These are phyloP conservation scores for Calephelis perditalis DNA, from an alignment of 2,888 invertebrate genomes.

Conservation along the genomic window DNA sequence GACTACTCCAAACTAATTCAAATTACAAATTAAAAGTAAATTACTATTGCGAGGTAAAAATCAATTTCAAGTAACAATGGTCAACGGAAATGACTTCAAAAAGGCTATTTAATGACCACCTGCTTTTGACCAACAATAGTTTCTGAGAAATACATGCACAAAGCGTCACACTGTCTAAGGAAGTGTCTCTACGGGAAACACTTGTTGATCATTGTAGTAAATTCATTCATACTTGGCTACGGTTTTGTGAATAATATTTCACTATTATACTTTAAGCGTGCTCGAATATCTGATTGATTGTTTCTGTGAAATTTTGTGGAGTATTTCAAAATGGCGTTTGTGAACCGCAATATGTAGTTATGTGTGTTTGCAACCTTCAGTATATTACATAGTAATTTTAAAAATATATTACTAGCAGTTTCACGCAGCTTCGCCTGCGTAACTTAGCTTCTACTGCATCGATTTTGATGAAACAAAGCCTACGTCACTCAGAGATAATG, in stretches of 20 bases:
- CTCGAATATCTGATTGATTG: conserved; percentile 6
- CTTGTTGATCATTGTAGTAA: conserved; percentile 34
- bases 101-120: conserved; percentile 66
- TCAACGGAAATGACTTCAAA: conserved; percentile 58
- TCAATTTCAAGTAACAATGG: conserved; percentile 6
- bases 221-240: conserved; percentile 3
- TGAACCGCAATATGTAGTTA: neutral
- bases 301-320: conserved; percentile 2
- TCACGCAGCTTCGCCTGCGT: too few species aligned
- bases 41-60: conserved; percentile 1
- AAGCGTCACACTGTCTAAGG: conserved; percentile 29
- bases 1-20: neutral
- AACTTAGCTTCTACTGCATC: too few species aligned
- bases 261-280: conserved; percentile 6
- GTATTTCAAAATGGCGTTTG: neutral
- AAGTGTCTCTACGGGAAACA: conserved; percentile 36
- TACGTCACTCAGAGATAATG: too few species aligned
- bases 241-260: conserved; percentile 6
- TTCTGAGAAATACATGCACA: conserved; percentile 22
- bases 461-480: too few species aligned
- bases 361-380: neutral
- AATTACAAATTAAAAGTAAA: neutral
- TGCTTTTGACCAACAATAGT: conserved; percentile 41
- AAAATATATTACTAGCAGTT: too few species aligned
- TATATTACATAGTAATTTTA: neutral